Percentiles rank a stretch among this genome's conserved stretches.
Evolutionary conservation across 2,888 invertebrate genomes (phyloP).

Genomic region (Melanophora roralis): DNA sequence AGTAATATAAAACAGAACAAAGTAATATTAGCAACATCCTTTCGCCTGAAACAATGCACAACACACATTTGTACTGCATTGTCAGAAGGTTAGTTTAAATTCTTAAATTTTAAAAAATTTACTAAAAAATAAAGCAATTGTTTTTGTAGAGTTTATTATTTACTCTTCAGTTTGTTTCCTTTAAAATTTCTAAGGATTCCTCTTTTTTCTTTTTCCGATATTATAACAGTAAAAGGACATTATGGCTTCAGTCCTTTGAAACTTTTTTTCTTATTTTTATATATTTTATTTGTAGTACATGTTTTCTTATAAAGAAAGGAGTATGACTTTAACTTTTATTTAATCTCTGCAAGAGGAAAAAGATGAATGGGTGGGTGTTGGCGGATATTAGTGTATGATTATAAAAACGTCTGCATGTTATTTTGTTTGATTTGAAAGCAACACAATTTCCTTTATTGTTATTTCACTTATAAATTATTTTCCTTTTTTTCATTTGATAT

Average conservation of each 20-base stretch:
- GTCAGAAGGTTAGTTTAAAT: constrained; percentile 31
- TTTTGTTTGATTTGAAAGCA: constrained; percentile 56
- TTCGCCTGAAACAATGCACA: background rate
- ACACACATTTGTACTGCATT: background rate
- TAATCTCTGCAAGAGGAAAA: background rate
- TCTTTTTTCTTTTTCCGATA: background rate
- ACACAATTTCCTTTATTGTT: constrained; percentile 58
- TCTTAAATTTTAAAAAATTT: constrained; percentile 43
- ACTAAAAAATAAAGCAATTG: background rate
- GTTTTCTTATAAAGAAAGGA: background rate
- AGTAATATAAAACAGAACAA: background rate
- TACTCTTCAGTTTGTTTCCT: constrained; percentile 42
- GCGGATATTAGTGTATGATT: background rate
- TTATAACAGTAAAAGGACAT: background rate
- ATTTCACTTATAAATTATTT: constrained; percentile 37
- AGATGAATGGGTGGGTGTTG: background rate
- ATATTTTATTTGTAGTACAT: background rate
- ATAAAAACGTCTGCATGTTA: constrained; percentile 37
- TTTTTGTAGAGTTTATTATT: constrained; percentile 18
- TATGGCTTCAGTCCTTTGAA: constrained; percentile 35
- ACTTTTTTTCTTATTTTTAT: constrained; percentile 9
- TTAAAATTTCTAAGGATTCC: constrained; percentile 38
- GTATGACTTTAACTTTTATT: background rate
- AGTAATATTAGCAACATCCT: constrained; percentile 7
- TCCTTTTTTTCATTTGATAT: constrained; percentile 10